Evolutionary conservation across 2,797 vertebrate genomes (phyloP).

Genomic region (Mormyrops attenuatus): DNA sequence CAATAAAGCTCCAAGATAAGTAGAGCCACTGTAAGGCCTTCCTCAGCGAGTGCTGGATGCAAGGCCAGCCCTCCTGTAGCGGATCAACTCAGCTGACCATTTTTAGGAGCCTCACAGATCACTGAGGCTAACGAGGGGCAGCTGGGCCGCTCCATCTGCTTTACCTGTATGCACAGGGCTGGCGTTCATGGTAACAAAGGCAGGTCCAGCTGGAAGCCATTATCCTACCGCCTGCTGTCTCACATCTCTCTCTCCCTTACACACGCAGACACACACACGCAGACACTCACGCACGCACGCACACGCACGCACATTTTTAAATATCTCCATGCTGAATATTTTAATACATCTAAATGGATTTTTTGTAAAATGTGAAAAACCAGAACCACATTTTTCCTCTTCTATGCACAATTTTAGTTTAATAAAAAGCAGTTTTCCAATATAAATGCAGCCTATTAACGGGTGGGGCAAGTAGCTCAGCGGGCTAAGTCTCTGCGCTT

Average conservation of each 20-base stretch:
- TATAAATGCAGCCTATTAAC: background rate
- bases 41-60: background rate
- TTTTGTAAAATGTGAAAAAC: background rate
- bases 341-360: background rate
- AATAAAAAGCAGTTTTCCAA: background rate
- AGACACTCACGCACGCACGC: too few relatives aligned
- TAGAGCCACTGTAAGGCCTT: background rate
- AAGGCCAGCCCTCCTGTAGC: background rate
- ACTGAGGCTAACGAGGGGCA: background rate
- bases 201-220: background rate
- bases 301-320: background rate
- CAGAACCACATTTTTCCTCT: background rate
- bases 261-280: background rate
- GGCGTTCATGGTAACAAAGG: background rate
- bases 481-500: background rate
- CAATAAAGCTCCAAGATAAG: background rate
- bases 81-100: background rate
- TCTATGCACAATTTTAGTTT: background rate
- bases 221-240: background rate
- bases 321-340: background rate
- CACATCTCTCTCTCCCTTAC: background rate
- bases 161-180: background rate
- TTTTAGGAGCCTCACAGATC: background rate
- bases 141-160: background rate
- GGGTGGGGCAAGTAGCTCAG: background rate